These are phyloP conservation scores for Bagarius yarrelli DNA, from an alignment of 2,113 vertebrate genomes.

Conservation along the genomic window DNA sequence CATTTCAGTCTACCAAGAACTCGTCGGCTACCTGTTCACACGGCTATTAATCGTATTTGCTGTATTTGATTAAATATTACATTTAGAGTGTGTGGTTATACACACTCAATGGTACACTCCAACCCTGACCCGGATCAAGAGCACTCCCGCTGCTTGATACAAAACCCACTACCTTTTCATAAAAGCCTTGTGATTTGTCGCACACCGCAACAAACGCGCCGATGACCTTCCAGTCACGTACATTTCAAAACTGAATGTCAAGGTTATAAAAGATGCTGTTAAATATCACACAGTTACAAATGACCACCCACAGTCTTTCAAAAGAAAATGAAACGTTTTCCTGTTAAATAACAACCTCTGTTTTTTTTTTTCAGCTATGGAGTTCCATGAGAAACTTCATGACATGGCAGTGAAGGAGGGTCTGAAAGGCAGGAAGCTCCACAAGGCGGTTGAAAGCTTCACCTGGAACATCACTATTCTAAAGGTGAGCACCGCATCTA, in stretches of 20 bases:
- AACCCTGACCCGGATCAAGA: neutral
- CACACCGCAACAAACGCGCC: neutral
- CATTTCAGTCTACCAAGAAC: neutral
- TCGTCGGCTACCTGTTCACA: too few relatives aligned
- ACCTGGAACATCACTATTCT: slow-evolving; percentile 98
- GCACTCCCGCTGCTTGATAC: neutral
- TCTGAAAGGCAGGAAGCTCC: slow-evolving; percentile 90
- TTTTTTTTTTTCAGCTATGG: slow-evolving; percentile 78
- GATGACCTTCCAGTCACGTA: neutral
- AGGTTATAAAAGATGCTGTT: neutral
- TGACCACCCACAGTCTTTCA: neutral
- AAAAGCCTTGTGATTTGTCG: neutral
- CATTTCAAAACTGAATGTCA: neutral
- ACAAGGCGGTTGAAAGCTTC: slow-evolving; percentile 95
- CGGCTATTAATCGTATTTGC: neutral
- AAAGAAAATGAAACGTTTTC: neutral
- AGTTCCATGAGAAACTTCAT: slow-evolving; percentile 92
- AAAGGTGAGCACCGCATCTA: slow-evolving; percentile 76
- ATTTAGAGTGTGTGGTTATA: neutral
- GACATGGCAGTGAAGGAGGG: slow-evolving; percentile 89
- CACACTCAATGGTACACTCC: neutral
- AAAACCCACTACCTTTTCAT: neutral
- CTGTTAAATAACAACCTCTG: neutral
- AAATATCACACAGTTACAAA: neutral
- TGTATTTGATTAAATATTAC: neutral